phyloP scores from a whole-genome alignment of 2,888 invertebrate genomes.

The Aproaerema taeniolella region DNA sequence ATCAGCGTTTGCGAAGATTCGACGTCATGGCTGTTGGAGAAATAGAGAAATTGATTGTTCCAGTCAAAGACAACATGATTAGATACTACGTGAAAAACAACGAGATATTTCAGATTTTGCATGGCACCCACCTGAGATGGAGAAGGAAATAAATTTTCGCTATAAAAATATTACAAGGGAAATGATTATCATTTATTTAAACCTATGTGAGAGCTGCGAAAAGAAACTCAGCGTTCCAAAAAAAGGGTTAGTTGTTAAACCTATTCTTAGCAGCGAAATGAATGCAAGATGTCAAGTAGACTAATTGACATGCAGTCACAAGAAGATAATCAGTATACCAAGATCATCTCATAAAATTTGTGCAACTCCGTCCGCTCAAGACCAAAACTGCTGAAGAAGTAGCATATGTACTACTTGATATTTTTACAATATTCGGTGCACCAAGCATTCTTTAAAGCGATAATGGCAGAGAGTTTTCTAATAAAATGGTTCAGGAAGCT shows the following conservation, averaged over 20 bases:
- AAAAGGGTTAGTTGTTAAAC: constrained; percentile 16
- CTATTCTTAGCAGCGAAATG: constrained; percentile 22
- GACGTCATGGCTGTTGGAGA: constrained; percentile 19
- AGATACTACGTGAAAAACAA: constrained; percentile 18
- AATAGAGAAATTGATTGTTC: constrained; percentile 21
- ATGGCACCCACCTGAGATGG: constrained; percentile 25
- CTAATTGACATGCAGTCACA: constrained; percentile 36
- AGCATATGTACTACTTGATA: constrained; percentile 35
- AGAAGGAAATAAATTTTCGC: constrained; percentile 13
- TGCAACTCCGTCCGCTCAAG: constrained; percentile 30
- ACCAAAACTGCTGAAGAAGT: constrained; percentile 36
- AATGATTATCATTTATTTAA: constrained; percentile 19
- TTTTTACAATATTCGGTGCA: constrained; percentile 42
- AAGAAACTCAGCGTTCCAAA: constrained; percentile 11
- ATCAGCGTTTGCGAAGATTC: constrained; percentile 19
- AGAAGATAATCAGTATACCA: too few species aligned
- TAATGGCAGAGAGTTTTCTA: constrained; percentile 36
- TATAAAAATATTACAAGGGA: constrained; percentile 23
- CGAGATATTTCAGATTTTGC: constrained; percentile 27
- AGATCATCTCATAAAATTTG: constrained; percentile 23
- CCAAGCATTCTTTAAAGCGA: constrained; percentile 37
- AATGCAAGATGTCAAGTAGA: constrained; percentile 35
- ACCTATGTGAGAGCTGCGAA: constrained; percentile 18
- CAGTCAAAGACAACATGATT: constrained; percentile 14
- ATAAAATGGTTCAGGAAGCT: constrained; percentile 25